phyloP scores from a whole-genome alignment of 1,140 invertebrate species.

The Hypsibius dujardini region DNA sequence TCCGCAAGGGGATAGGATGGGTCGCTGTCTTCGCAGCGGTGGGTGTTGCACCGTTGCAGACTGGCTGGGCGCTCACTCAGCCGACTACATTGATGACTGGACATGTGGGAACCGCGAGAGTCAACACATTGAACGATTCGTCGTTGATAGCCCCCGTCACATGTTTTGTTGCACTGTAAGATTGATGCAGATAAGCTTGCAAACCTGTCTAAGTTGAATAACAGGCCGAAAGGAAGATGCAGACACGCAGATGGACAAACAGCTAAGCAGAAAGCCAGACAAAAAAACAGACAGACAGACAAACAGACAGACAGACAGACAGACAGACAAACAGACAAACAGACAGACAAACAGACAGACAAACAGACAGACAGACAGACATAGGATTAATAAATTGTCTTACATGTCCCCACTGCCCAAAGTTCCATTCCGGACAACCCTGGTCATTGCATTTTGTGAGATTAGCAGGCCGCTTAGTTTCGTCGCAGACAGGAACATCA shows the following conservation, averaged over 20 bases:
- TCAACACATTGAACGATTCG: constrained; percentile 10
- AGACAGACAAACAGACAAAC: too few relatives aligned
- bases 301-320: too few relatives aligned
- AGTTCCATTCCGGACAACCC: constrained; percentile 46
- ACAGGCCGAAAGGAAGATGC: background rate
- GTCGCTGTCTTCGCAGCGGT: background rate
- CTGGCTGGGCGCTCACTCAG: background rate
- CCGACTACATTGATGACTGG: constrained; percentile 29
- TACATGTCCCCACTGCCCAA: constrained; percentile 45
- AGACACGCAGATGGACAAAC: background rate
- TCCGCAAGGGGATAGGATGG: background rate
- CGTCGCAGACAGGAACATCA: constrained; percentile 32
- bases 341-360: too few relatives aligned
- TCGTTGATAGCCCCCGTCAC: constrained; percentile 30
- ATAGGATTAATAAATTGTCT: constrained; percentile 19
- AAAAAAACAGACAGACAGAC: too few relatives aligned
- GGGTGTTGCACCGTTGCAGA: constrained; percentile 26
- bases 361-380: too few relatives aligned
- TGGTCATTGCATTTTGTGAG: constrained; percentile 39
- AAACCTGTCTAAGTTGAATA: constrained; percentile 29
- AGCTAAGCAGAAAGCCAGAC: too few relatives aligned
- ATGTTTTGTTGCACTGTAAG: constrained; percentile 25
- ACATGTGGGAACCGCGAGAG: constrained; percentile 25
- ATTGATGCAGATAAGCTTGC: too few relatives aligned
- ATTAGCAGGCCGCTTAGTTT: constrained; percentile 34